Base-by-base conservation (phyloP, 1,140 invertebrate species). In the Catajapyx aquilonaris region DNA sequence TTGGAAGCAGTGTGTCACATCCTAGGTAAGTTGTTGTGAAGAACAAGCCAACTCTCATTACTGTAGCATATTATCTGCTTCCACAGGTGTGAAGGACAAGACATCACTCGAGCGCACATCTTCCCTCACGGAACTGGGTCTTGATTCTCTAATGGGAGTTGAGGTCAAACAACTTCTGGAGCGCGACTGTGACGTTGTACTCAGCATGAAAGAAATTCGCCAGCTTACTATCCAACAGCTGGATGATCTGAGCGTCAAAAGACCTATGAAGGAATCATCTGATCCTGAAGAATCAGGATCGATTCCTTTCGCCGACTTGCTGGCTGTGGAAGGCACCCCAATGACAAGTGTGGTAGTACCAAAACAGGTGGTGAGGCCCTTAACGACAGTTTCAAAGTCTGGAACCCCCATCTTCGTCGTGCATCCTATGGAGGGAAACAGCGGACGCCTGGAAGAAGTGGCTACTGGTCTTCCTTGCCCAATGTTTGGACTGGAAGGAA, bases 71-170 rank as follows among this genome's bases (percentile, higher is more conserved):
- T 28, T 28, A 28, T 28, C 25, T 31, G 37, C 53, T 54, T 43
- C 16, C 40, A 36, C 50, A 52, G 71, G 59, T 61, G 61, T 71
- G 17, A 62, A 65, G 43, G 65, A 68, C 41, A 41, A 53, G 20
- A 53, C 49, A 16, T 49, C 52, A 13, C 39, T 70, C 5, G 59
- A 60, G 35, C 49, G 52, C 16, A 57, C 66, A 31, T 51, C 54
- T 3, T 63, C 59, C 16, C 49, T 72, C 4, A 61, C 56, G 21
- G 68, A 71, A 46, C 53, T 72, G 20, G 69, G 68, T 16, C 54
- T 72, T 31, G 68, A 71, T 44, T 71, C 68, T 3, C 49, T 71
- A 28, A 71, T 71, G 69, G 64, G 62, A 33, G 65, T 71, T 2
- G 68, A 71, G 49, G 59, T 71, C 34, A 70, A 71, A 46, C n/a